phyloP scores from a whole-genome alignment of 1,140 invertebrate species.

The Xylocopa sonorina region DNA sequence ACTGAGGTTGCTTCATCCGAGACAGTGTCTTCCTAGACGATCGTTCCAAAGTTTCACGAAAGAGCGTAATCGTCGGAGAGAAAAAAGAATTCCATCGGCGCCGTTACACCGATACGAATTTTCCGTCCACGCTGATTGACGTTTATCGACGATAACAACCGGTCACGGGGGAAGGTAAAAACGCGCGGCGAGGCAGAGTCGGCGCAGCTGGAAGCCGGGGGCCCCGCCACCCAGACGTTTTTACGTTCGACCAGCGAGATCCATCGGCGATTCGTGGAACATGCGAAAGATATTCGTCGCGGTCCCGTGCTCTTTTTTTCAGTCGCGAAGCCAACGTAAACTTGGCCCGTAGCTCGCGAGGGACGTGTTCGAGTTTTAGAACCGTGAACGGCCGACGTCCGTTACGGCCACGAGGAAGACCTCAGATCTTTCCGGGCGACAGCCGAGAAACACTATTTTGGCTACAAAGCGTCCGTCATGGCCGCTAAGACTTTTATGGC shows the following conservation, averaged over 20 bases:
- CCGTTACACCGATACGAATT: conserved; percentile 35
- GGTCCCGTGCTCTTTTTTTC: conserved; percentile 8
- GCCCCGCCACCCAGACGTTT: conserved; percentile 20
- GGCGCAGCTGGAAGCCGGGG: conserved; percentile 25
- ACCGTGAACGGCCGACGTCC: conserved; percentile 51
- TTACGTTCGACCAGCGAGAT: conserved; percentile 26
- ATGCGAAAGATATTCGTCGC: conserved; percentile 50
- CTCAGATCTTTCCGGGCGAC: conserved; percentile 28
- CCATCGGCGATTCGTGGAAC: conserved; percentile 50
- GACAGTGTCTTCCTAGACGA: not conserved
- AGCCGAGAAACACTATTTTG: conserved; percentile 65
- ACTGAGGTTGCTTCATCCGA: too few species aligned
- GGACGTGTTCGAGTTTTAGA: conserved; percentile 45
- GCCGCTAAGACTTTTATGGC: conserved; percentile 73
- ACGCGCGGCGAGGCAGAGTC: not conserved
- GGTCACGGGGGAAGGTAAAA: not conserved
- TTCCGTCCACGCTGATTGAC: conserved; percentile 22
- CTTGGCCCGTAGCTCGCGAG: not conserved
- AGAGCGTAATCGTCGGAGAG: not conserved
- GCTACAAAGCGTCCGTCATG: conserved; percentile 69
- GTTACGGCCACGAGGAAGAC: conserved; percentile 57
- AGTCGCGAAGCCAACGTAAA: conserved; percentile 39
- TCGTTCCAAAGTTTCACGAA: not conserved
- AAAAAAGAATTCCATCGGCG: not conserved
- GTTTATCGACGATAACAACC: conserved; percentile 41